Base-by-base conservation (phyloP, 2,888 invertebrate genomes). In the Onchidella celtica region DNA sequence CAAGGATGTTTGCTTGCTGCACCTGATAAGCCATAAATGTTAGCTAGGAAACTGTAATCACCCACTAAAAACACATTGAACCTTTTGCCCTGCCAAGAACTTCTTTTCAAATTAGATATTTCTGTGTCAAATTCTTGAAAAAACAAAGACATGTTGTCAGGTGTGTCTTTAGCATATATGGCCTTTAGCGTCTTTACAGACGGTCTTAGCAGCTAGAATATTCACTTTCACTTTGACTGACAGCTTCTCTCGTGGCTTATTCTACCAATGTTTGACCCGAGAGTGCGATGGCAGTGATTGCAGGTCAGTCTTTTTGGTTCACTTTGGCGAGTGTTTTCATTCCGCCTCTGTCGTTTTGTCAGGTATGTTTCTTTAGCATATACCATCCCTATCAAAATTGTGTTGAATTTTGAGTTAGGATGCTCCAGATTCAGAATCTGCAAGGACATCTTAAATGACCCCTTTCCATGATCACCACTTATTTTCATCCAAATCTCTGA, bases 401-500 rank as follows among this genome's bases (percentile, higher is more conserved):
- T 76, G 66, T 65, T 65, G 24, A 38, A 21, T 47, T 40, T 76
- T 11, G 76, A 65, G 4, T 76, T 76, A 3, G 63, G 47, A 24
- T 3, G 38, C 21, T 40, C 27, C 9, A 32, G 21, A 29, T 76
- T 76, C 6, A 38, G 36, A 29, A 65, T 9, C 29, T 76, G 76
- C 66, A 63, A 29, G 17, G 40, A 65, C 27, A 76, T 47, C 24
- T 76, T 76, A 17, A 76, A 65, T 32, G 63, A 40, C 6, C 40
- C 66, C 27, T 65, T 65, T 14, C 76, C 76, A 76, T 40, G 38
- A 63, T 75, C n/a, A 0, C 75, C 63, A 21, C 75, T 63, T 38
- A 63, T 27, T 32, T 75, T 75, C 27, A 75, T 38, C 75, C 75
- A 75, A n/a, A 75, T 63, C 29, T 75, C 61, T 59, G 57, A 17